phyloP scores from a whole-genome alignment of 2,113 vertebrate genomes.

The Oncorhynchus masou region DNA sequence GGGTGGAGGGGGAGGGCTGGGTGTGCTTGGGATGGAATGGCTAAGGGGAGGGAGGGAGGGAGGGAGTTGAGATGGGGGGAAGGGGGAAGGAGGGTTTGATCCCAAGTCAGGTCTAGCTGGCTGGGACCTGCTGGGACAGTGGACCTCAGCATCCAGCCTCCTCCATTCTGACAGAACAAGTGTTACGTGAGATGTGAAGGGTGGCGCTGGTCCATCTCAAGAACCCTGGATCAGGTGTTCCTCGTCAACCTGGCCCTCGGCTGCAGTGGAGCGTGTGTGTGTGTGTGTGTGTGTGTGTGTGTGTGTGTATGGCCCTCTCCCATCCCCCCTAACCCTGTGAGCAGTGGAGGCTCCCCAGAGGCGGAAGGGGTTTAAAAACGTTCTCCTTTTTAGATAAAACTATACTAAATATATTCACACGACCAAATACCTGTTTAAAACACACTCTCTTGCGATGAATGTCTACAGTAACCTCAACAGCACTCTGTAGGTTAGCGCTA shows the following conservation, averaged over 20 bases:
- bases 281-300: no score
- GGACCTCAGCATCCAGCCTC: constrained; percentile 19
- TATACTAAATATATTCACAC: no score
- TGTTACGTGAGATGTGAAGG: constrained; percentile 83
- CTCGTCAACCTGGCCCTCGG: constrained; percentile 67
- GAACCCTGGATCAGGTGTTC: constrained; percentile 88
- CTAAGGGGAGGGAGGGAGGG: background rate
- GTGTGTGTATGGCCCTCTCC: constrained; percentile 56
- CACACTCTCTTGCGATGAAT: no score
- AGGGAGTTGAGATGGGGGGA: background rate
- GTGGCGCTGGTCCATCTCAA: constrained; percentile 75
- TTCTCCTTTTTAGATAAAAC: no score
- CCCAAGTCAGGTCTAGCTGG: constrained; percentile 61
- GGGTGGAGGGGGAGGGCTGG: background rate
- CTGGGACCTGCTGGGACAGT: constrained; percentile 48
- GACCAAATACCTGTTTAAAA: no score
- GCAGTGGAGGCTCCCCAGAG: no score
- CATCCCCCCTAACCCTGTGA: no score
- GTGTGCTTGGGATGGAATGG: background rate
- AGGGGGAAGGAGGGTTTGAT: constrained; percentile 58
- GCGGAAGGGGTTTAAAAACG: no score
- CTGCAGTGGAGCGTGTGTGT: constrained; percentile 77
- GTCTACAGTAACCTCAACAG: no score
- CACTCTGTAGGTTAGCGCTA: no score
- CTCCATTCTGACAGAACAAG: constrained; percentile 78